phyloP scores from a whole-genome alignment of 2,888 invertebrate species.

The Xestobium rufovillosum region DNA sequence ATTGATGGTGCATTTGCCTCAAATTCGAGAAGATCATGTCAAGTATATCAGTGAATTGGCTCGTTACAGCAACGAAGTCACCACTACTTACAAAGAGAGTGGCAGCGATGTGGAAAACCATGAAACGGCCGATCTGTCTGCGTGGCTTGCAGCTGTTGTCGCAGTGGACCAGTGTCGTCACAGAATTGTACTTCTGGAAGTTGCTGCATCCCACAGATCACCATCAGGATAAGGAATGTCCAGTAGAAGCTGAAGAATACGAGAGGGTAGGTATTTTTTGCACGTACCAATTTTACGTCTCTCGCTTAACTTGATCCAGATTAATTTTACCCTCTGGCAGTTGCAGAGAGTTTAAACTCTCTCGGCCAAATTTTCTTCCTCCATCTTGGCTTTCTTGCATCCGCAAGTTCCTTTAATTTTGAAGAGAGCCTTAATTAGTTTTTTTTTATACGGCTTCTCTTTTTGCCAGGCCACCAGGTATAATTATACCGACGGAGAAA shows the following conservation, averaged over 20 bases:
- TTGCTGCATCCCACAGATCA: conserved; percentile 96
- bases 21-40: conserved; percentile 93
- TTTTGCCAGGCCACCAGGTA: conserved; percentile 78
- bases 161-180: conserved; percentile 95
- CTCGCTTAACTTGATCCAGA: too few species aligned
- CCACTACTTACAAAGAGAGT: conserved; percentile 89
- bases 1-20: conserved; percentile 88
- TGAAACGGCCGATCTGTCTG: conserved; percentile 86
- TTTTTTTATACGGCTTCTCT: too few species aligned
- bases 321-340: too few species aligned
- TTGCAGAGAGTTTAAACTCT: too few species aligned
- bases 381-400: too few species aligned
- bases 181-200: conserved; percentile 97
- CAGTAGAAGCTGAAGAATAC: conserved; percentile 95
- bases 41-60: conserved; percentile 95
- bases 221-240: conserved; percentile 90
- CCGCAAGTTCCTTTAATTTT: too few species aligned
- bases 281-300: too few species aligned
- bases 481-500: conserved; percentile 96
- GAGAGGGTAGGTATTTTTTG: conserved; percentile 81
- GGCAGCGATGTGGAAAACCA: conserved; percentile 88
- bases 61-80: conserved; percentile 80
- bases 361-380: too few species aligned
- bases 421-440: too few species aligned
- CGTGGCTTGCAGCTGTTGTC: conserved; percentile 89